Evolutionary conservation across 2,888 invertebrate genomes (phyloP).

Genomic region (Eupeodes luniger): DNA sequence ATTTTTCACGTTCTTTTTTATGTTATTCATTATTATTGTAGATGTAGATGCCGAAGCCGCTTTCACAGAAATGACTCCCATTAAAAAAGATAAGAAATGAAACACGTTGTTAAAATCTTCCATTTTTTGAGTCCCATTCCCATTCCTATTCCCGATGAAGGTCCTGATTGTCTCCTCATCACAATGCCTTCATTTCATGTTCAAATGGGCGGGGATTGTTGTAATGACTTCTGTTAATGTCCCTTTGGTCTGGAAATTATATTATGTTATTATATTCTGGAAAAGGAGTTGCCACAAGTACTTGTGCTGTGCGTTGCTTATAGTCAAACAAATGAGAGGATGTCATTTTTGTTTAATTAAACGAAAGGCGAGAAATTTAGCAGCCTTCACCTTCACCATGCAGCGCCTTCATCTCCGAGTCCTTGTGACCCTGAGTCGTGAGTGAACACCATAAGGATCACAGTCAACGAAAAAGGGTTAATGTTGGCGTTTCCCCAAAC

Average conservation of each 20-base stretch:
- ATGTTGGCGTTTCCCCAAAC: conserved; percentile 39
- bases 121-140: conserved; percentile 62
- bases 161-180: conserved; percentile 75
- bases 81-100: conserved; percentile 76
- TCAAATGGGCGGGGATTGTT: conserved; percentile 46
- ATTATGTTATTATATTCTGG: conserved; percentile 75
- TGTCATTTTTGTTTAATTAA: conserved; percentile 75
- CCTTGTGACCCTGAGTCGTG: conserved; percentile 52
- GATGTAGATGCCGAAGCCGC: conserved; percentile 53
- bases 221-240: conserved; percentile 78
- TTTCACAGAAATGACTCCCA: conserved; percentile 69
- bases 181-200: conserved; percentile 61
- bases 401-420: conserved; percentile 20
- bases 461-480: conserved; percentile 57
- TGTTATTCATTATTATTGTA: conserved; percentile 38
- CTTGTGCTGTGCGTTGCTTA: conserved; percentile 47
- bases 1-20: conserved; percentile 33
- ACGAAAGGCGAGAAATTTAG: conserved; percentile 76
- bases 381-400: conserved; percentile 38
- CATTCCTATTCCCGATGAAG: conserved; percentile 65
- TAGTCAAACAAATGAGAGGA: conserved; percentile 61
- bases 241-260: conserved; percentile 76
- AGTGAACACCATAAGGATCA: conserved; percentile 31
- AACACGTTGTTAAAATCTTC: conserved; percentile 75
- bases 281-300: conserved; percentile 75